Conservation (phyloP, 2,113 vertebrate species). For the Sphyrna mokarran region DNA sequence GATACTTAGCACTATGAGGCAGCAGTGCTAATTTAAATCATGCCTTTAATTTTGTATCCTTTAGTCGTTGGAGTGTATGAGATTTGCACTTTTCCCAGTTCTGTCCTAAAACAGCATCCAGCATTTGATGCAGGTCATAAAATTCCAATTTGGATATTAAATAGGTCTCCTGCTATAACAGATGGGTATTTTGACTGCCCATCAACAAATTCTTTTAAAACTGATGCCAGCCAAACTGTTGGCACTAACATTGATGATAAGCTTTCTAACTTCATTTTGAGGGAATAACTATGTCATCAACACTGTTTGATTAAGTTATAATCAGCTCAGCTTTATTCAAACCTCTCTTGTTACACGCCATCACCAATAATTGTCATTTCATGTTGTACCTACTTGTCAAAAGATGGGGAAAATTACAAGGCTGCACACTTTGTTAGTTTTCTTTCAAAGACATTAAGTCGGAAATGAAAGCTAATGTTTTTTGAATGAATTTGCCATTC, state of each 20-base stretch:
- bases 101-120: background rate
- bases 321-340: background rate
- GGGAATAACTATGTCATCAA: too few relatives aligned
- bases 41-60: too few relatives aligned
- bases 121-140: background rate
- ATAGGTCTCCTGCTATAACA: background rate
- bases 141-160: background rate
- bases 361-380: background rate
- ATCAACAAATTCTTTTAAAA: background rate
- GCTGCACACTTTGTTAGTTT: background rate
- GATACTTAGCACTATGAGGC: too few relatives aligned
- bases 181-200: background rate
- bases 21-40: too few relatives aligned
- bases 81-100: background rate
- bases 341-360: background rate
- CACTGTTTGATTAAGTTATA: background rate
- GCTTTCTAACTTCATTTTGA: background rate
- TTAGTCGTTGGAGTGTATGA: background rate
- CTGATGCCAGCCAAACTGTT: background rate
- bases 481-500: conserved; percentile 27
- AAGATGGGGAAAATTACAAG: conserved; percentile 4
- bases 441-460: conserved; percentile 17
- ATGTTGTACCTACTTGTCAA: background rate
- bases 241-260: background rate
- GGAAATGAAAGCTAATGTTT: conserved; percentile 33